Base-by-base conservation (phyloP, 1,140 invertebrate species). In the Macrosteles quadrilineatus region DNA sequence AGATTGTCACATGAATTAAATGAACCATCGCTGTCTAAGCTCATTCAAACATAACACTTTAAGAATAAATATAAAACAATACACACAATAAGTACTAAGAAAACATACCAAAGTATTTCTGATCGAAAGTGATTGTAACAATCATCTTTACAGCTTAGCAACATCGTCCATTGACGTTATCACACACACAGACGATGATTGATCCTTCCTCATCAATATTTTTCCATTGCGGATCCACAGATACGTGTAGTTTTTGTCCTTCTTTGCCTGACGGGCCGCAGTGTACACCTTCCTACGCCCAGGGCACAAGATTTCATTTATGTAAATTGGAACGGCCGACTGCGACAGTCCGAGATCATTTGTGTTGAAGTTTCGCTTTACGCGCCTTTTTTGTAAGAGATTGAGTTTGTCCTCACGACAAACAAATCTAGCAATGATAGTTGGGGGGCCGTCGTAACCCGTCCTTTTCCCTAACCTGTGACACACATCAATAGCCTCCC, bases 221-320 rank as follows among this genome's bases (percentile, higher is more conserved):
- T 27, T 29, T 17, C 63, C 63, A 9, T 65, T 36, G 19, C 25
- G 27, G 19, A 65, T n/a, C 63, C 63, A 65, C 32, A 65, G 63
- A 21, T 36, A 65, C 2, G 11, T 45, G 63, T 36, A 65, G 6
- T 27, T 30, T 2, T 40, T 65, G 19, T 65, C 30, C 30, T 43
- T 32, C 32, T 65, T 65, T 17, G 27, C 30, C 17, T 65, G 63
- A 1, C 63, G 63, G 1, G 63, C n/a, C n/a, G 30, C 63, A 17
- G 63, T 21, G 63, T 36, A 65, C 9, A 65, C 2, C 63, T 27
- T n/a, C 36, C 43, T 36, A 25, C 43, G 23, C 14, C 30, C 63
- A 23, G 63, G 63, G 36, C 30, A 43, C 31, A 65, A 19, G 43
- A 21, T 19, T 1, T 65, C 63, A 65, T 65, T 65, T 1, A 65